Percentiles rank a stretch among this genome's conserved stretches.
These are phyloP conservation scores for Tachypleus tridentatus DNA, from an alignment of 1,140 invertebrate genomes.

Conservation along the genomic window DNA sequence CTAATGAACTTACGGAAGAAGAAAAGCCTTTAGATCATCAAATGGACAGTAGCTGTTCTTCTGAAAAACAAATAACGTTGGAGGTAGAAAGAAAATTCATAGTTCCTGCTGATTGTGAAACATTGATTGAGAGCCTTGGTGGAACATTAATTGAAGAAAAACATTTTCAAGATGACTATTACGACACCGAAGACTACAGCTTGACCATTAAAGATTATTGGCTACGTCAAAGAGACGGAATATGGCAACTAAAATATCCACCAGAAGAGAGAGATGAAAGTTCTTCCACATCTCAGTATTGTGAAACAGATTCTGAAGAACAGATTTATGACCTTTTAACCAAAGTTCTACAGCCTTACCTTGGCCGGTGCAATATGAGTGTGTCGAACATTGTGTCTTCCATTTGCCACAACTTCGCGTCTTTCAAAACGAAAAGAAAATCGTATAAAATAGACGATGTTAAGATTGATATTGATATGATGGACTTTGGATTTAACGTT, in stretches of 20 bases:
- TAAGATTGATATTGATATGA: neutral
- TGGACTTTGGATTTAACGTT: neutral
- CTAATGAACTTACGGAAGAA: no score
- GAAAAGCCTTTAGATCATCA: no score
- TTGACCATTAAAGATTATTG: neutral
- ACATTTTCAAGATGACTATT: neutral
- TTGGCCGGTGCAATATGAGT: neutral
- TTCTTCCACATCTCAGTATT: neutral
- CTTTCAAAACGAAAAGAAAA: neutral
- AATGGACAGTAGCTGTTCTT: no score
- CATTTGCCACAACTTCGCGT: neutral
- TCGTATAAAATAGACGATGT: neutral
- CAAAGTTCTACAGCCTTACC: neutral
- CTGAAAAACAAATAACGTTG: neutral
- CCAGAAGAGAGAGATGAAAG: neutral
- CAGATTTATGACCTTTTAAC: neutral
- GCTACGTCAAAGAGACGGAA: neutral
- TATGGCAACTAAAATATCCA: conserved; percentile 3
- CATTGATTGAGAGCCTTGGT: neutral
- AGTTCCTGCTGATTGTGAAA: neutral
- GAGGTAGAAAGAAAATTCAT: conserved; percentile 2
- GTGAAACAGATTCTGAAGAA: neutral
- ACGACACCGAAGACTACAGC: neutral
- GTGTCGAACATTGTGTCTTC: neutral
- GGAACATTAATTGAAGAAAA: neutral